phyloP scores from a whole-genome alignment of 1,140 invertebrate genomes.

The Adelges cooleyi region DNA sequence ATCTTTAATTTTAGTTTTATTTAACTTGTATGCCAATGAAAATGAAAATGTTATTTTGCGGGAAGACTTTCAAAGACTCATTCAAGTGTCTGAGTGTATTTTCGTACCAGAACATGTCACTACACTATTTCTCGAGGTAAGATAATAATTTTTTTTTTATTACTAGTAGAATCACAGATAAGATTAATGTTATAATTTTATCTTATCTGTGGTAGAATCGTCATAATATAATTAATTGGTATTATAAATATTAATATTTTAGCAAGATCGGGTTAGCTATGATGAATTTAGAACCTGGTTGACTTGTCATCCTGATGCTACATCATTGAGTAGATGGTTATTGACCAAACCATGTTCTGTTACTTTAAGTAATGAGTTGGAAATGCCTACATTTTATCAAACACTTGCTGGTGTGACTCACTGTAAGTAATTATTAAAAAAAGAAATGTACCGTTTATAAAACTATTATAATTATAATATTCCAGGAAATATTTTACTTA shows the following conservation, averaged over 20 bases:
- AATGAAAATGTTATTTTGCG: slow-evolving; percentile 59
- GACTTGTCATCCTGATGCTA: slow-evolving; percentile 53
- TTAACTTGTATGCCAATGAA: slow-evolving; percentile 75
- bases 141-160: too few species aligned
- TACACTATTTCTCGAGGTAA: slow-evolving; percentile 10
- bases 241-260: slow-evolving; percentile 30
- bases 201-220: too few species aligned
- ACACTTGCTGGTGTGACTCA: slow-evolving; percentile 83
- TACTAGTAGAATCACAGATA: too few species aligned
- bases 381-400: slow-evolving; percentile 84
- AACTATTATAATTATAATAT: too few species aligned
- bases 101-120: slow-evolving; percentile 12
- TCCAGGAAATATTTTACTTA: too few species aligned
- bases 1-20: slow-evolving; percentile 53
- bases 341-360: slow-evolving; percentile 53
- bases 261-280: slow-evolving; percentile 50
- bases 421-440: slow-evolving; percentile 46
- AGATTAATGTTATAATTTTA: too few species aligned
- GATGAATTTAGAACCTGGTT: slow-evolving; percentile 65
- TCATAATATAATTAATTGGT: too few species aligned
- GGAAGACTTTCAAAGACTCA: slow-evolving; percentile 52
- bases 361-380: slow-evolving; percentile 62
- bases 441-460: too few species aligned
- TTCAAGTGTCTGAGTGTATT: slow-evolving; percentile 12
- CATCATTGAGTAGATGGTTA: slow-evolving; percentile 69